Evolutionary conservation across 2,113 vertebrate genomes (phyloP), one percentile per base, ranked within the genome.

Genomic region (Genyomyrus donnyi): DNA sequence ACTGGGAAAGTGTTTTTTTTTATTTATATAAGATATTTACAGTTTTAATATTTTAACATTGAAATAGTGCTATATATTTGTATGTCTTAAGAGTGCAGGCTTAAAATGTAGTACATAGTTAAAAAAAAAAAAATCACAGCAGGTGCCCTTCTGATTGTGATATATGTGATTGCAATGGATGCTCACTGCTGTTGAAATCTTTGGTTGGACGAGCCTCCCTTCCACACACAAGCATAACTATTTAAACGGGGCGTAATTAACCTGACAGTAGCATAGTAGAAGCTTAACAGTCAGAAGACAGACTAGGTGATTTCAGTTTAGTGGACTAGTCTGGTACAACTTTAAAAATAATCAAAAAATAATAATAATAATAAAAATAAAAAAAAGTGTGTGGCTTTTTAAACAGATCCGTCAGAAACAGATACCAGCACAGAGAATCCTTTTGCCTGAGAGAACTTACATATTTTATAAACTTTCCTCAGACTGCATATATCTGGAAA

Each of bases 181-280:
- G 93, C 94, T 94, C 95, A 94, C 94, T 96, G 94, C 94, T 93
- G 92, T 91, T 91, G 89, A 90, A 90, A 85, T 91, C 93, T 96
- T 96, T 95, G 95, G 95, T 95, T 95, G 13, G 90, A 89, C 90
- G 91, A 92, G 89, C 85, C 86, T 90, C 87, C 90, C 83, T 53
- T 42, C 35, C 74, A 80, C 74, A 80, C 15, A 80, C 74, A 80
- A 42, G 35, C 74, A 42, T 19, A 42, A 39, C 74, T 39, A 77
- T 62, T 90, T 48, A 80, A 80, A 94, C 94, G 91, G 85, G 39
- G 52, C 85, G 1, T 2, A 87, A 87, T 89, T 89, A 66, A 84
- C 53, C 24, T 2, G 27, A 77, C 24, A 90, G 17, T 21, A 90
- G n/a, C 10, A 42, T 35, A 45, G 84, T 52, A 85, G 70, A 90